These are phyloP conservation scores for Dione vanillae DNA, from an alignment of 2,888 invertebrate genomes.

Conservation along the genomic window DNA sequence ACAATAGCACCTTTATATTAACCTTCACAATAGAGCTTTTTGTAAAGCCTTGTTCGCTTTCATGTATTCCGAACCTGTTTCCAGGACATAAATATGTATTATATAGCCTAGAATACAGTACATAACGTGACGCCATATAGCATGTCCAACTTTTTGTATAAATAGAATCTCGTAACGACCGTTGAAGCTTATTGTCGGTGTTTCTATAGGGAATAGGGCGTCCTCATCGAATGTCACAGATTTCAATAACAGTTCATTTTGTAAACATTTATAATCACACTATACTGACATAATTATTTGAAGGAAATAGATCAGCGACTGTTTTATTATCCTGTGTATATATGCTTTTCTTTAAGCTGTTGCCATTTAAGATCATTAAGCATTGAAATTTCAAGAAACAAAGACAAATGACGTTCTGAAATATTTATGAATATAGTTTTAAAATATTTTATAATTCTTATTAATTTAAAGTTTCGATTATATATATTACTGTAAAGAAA, in stretches of 20 bases:
- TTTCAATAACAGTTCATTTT: background rate
- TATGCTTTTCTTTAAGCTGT: too few relatives aligned
- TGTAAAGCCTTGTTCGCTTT: constrained; percentile 24
- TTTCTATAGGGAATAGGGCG: background rate
- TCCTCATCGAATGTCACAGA: background rate
- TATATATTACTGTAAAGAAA: too few relatives aligned
- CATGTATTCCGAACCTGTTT: constrained; percentile 19
- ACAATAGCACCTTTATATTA: constrained; percentile 9
- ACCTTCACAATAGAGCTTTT: constrained; percentile 26
- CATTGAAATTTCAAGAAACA: too few relatives aligned
- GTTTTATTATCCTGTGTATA: too few relatives aligned
- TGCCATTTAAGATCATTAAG: too few relatives aligned
- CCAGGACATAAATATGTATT: constrained; percentile 21
- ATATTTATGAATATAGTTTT: too few relatives aligned
- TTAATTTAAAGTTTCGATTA: too few relatives aligned
- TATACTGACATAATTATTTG: background rate
- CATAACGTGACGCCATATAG: constrained; percentile 9
- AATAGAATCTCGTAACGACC: constrained; percentile 15
- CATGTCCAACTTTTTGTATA: constrained; percentile 13
- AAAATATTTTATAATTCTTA: too few relatives aligned
- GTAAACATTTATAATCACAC: background rate
- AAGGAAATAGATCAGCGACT: too few relatives aligned
- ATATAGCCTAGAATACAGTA: constrained; percentile 17
- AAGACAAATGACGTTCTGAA: too few relatives aligned
- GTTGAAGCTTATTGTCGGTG: background rate